Evolutionary conservation across 2,888 invertebrate genomes (phyloP).

Genomic region (Pyrrhosoma nymphula): DNA sequence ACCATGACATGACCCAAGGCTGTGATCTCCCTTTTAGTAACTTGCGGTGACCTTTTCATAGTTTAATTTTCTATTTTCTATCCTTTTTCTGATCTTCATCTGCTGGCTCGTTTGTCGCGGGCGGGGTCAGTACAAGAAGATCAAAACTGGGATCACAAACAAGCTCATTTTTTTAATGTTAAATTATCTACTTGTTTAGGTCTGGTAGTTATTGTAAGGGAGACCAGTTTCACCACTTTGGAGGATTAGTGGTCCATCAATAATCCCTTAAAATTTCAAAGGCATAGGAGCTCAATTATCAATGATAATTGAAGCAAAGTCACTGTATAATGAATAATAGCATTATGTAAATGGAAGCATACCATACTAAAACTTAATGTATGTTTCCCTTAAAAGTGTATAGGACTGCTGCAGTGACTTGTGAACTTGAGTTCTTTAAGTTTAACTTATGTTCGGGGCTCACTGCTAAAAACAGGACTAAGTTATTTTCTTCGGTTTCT

Average conservation of each 20-base stretch:
- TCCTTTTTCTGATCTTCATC: slow-evolving; percentile 56
- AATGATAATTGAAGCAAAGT: slow-evolving; percentile 17
- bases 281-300: background rate
- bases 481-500: background rate
- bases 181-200: background rate
- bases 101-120: slow-evolving; percentile 50
- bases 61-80: background rate
- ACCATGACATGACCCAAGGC: background rate
- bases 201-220: background rate
- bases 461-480: background rate
- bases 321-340: slow-evolving; percentile 17
- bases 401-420: background rate
- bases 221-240: slow-evolving; percentile 24
- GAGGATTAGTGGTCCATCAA: slow-evolving; percentile 60
- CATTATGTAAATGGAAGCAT: background rate
- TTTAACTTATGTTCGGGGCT: background rate
- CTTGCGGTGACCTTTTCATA: background rate
- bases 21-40: slow-evolving; percentile 30
- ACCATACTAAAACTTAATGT: background rate
- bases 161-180: background rate
- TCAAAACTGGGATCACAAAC: slow-evolving; percentile 48
- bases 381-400: background rate
- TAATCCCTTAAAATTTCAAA: slow-evolving; percentile 34
- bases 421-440: background rate
- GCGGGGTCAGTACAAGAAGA: slow-evolving; percentile 51